phyloP scores from a whole-genome alignment of 2,888 invertebrate genomes.

The Crossocerus cetratus region DNA sequence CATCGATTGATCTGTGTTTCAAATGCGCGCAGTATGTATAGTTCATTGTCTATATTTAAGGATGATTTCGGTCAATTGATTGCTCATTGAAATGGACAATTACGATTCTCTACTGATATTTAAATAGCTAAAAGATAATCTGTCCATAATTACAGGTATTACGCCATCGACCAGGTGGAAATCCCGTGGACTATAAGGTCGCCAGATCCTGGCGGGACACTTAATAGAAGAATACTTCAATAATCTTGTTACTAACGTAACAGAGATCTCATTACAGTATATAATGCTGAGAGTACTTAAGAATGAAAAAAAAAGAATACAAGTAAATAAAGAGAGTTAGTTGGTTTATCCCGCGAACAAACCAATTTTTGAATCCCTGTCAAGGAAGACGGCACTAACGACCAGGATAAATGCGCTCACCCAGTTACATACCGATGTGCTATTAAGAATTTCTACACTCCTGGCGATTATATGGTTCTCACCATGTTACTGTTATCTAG shows the following conservation, averaged over 20 bases:
- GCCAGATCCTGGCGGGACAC: conserved; percentile 26
- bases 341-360: too few species aligned
- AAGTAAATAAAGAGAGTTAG: too few species aligned
- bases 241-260: too few species aligned
- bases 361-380: too few species aligned
- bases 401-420: neutral
- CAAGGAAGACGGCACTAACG: neutral
- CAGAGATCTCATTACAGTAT: too few species aligned
- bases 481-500: conserved; percentile 15
- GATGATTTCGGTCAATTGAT: neutral
- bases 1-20: neutral
- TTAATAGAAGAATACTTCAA: too few species aligned
- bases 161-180: conserved; percentile 43
- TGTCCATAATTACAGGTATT: conserved; percentile 28
- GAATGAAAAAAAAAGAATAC: too few species aligned
- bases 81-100: neutral
- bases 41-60: neutral
- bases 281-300: too few species aligned
- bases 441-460: conserved; percentile 24
- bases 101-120: neutral
- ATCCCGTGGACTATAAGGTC: conserved; percentile 42
- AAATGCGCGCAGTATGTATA: neutral
- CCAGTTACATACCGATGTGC: neutral
- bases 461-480: conserved; percentile 4
- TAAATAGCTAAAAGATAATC: conserved; percentile 19